phyloP scores from a whole-genome alignment of 2,888 invertebrate species.

The Thecophora atra region DNA sequence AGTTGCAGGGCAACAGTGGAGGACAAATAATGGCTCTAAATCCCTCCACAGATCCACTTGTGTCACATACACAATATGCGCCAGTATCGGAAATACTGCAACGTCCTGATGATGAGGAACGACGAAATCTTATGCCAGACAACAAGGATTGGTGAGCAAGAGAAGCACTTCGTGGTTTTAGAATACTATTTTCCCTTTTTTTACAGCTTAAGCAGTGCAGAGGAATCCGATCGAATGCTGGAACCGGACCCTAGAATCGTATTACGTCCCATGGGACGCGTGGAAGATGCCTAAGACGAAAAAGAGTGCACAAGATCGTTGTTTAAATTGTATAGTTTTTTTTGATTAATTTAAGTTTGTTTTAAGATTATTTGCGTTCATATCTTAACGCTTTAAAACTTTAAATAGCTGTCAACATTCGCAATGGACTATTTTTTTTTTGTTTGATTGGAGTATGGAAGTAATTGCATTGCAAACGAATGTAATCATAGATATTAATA shows the following conservation, averaged over 20 bases:
- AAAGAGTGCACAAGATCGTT: not conserved
- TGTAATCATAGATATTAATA: not conserved
- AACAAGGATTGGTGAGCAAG: constrained; percentile 75
- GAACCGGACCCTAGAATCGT: constrained; percentile 77
- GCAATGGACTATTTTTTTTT: constrained; percentile 1
- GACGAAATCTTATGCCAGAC: constrained; percentile 78
- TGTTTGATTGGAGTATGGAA: not conserved
- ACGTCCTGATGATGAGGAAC: constrained; percentile 72
- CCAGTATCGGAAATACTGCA: constrained; percentile 77
- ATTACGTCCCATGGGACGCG: constrained; percentile 72
- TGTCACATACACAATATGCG: constrained; percentile 77
- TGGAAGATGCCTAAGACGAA: constrained; percentile 68
- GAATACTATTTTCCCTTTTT: constrained; percentile 20
- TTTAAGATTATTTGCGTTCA: not conserved
- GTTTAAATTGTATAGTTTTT: not conserved
- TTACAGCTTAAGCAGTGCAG: constrained; percentile 73
- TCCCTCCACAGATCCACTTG: constrained; percentile 80
- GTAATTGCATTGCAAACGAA: not conserved
- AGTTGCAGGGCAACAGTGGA: constrained; percentile 65
- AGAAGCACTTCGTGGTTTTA: not conserved
- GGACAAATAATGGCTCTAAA: constrained; percentile 73
- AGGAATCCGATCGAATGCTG: constrained; percentile 80
- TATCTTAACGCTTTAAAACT: not conserved
- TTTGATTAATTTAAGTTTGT: not conserved
- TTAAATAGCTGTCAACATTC: constrained; percentile 2